These are phyloP conservation scores for Mythimna pallens DNA, from an alignment of 2,888 invertebrate species.

Conservation along the genomic window DNA sequence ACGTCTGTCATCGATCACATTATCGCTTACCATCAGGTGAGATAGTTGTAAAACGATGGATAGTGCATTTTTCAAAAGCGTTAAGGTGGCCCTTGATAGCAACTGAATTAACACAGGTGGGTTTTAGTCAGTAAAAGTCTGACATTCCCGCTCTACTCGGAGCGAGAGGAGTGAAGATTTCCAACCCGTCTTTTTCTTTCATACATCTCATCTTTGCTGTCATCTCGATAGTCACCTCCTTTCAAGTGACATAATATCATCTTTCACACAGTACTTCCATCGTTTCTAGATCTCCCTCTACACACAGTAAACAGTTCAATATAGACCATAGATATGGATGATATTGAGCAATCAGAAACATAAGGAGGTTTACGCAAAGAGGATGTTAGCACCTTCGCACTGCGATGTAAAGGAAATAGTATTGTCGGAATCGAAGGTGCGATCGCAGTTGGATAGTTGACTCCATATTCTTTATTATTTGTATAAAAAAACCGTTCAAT, in stretches of 20 bases:
- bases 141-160: no score
- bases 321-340: not conserved
- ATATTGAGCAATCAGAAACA: slow-evolving; percentile 16
- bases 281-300: not conserved
- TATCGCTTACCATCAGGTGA: no score
- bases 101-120: no score
- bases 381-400: slow-evolving; percentile 38
- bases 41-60: no score
- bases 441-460: slow-evolving; percentile 4
- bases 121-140: not conserved
- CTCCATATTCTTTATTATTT: no score
- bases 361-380: slow-evolving; percentile 20
- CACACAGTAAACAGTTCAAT: not conserved
- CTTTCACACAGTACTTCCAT: not conserved
- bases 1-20: no score
- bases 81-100: no score
- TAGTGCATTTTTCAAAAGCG: no score
- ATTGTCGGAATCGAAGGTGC: slow-evolving; percentile 28
- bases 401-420: slow-evolving; percentile 23
- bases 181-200: no score
- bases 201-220: not conserved
- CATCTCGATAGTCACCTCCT: not conserved
- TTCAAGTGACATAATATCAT: no score
- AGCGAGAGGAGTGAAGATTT: no score
- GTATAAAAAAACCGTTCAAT: no score